phyloP scores from a whole-genome alignment of 2,888 invertebrate species.

The Pelosia muscerda region DNA sequence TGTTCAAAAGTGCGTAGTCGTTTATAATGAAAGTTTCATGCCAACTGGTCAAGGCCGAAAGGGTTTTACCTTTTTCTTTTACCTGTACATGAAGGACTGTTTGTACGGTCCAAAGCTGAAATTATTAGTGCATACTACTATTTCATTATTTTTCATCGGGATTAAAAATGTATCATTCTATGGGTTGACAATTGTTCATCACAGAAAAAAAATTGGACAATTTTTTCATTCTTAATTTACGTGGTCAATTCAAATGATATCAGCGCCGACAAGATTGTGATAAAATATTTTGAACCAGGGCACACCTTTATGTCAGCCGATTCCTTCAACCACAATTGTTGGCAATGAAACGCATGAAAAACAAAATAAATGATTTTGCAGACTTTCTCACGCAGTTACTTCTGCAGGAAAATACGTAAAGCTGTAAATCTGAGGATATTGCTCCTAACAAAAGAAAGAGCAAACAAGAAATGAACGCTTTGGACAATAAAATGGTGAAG shows the following conservation, averaged over 20 bases:
- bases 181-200: slow-evolving; percentile 23
- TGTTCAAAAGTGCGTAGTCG: too few relatives aligned
- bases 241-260: slow-evolving; percentile 2
- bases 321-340: slow-evolving; percentile 18
- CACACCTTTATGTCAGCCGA: slow-evolving; percentile 19
- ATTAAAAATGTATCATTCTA: slow-evolving; percentile 22
- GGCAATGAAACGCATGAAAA: slow-evolving; percentile 25
- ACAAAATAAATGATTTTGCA: slow-evolving; percentile 27
- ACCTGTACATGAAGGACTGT: too few relatives aligned
- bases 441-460: too few relatives aligned
- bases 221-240: slow-evolving; percentile 24
- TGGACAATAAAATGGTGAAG: too few relatives aligned
- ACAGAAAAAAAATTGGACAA: slow-evolving; percentile 31
- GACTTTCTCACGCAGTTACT: slow-evolving; percentile 24
- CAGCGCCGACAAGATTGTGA: slow-evolving; percentile 5
- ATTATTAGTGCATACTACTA: too few relatives aligned
- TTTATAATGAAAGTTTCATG: too few relatives aligned
- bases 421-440: too few relatives aligned
- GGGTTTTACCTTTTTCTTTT: too few relatives aligned
- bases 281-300: slow-evolving; percentile 9
- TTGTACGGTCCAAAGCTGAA: too few relatives aligned
- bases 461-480: too few relatives aligned
- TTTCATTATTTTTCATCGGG: not conserved
- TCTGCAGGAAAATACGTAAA: too few relatives aligned
- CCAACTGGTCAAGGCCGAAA: too few relatives aligned